A percentile compares a stretch with the other conserved stretches of the same genome.
These are phyloP conservation scores for Cryptotermes secundus DNA, from an alignment of 1,140 invertebrate genomes.

Conservation along the genomic window DNA sequence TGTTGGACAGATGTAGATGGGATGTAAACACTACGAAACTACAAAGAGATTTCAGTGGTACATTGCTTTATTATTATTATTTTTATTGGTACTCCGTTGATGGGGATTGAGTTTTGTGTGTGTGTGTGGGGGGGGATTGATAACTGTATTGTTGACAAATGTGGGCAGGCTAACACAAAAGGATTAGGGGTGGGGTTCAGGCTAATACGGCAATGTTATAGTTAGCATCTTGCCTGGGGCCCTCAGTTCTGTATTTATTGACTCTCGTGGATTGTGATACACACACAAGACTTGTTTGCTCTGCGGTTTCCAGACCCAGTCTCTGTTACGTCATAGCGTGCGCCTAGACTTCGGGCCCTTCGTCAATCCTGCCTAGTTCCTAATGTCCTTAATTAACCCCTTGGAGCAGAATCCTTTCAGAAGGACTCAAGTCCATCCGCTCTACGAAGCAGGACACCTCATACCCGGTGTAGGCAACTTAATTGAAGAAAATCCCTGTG, in stretches of 20 bases:
- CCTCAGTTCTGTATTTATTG: background rate
- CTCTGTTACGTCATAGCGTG: background rate
- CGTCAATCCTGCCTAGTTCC: background rate
- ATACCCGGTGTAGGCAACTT: no score
- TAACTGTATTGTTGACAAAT: background rate
- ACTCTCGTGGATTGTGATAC: background rate
- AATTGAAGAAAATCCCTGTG: no score
- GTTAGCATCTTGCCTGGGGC: background rate
- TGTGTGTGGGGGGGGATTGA: background rate
- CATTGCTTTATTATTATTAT: background rate
- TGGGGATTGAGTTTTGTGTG: background rate
- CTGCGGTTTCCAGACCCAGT: background rate
- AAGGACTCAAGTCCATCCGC: no score
- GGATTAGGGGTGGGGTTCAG: background rate
- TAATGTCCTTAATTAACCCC: background rate
- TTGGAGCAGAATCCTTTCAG: background rate
- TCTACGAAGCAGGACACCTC: no score
- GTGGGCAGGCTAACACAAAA: background rate
- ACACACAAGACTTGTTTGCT: background rate
- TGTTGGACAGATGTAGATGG: background rate
- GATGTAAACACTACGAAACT: background rate
- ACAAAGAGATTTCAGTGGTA: conserved; percentile 1
- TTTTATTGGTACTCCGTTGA: background rate
- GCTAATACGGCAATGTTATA: background rate
- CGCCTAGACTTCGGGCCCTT: background rate